These are phyloP conservation scores for Syritta pipiens DNA, from an alignment of 2,888 invertebrate genomes.

Conservation along the genomic window DNA sequence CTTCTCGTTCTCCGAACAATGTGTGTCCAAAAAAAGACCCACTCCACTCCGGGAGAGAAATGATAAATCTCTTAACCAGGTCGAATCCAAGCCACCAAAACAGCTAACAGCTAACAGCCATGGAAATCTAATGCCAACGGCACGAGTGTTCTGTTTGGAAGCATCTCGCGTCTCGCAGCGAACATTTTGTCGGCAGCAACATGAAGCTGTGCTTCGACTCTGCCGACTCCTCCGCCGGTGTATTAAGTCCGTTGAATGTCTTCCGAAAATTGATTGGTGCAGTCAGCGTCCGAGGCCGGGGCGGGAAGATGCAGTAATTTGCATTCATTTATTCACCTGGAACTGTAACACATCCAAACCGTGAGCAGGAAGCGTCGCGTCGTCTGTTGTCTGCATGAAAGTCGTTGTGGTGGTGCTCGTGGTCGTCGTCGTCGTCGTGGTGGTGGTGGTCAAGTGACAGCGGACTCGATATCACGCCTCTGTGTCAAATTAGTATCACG, in stretches of 20 bases:
- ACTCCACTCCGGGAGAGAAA: conserved; percentile 38
- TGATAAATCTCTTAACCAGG: conserved; percentile 70
- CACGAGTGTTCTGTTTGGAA: conserved; percentile 65
- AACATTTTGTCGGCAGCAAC: conserved; percentile 63
- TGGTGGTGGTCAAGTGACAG: conserved; percentile 65
- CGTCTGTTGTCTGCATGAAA: conserved; percentile 18
- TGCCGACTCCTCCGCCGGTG: conserved; percentile 25
- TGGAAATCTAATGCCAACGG: conserved; percentile 69
- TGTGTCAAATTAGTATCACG: conserved; percentile 69
- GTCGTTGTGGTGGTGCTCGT: background rate
- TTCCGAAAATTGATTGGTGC: conserved; percentile 68
- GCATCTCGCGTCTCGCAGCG: conserved; percentile 52
- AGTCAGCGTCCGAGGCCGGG: conserved; percentile 59
- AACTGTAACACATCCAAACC: conserved; percentile 66
- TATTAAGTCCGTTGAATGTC: conserved; percentile 64
- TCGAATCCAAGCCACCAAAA: conserved; percentile 67
- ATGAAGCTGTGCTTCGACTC: too few relatives aligned
- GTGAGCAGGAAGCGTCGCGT: conserved; percentile 59
- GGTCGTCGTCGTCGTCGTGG: conserved; percentile 51
- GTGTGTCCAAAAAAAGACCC: conserved; percentile 29
- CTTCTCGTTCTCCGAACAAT: conserved; percentile 28
- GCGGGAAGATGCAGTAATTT: conserved; percentile 66
- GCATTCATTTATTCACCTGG: conserved; percentile 64
- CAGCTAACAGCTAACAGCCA: conserved; percentile 63
- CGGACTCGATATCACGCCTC: conserved; percentile 67